phyloP scores from a whole-genome alignment of 2,888 invertebrate species.

The Caenorhabditis sp. region DNA sequence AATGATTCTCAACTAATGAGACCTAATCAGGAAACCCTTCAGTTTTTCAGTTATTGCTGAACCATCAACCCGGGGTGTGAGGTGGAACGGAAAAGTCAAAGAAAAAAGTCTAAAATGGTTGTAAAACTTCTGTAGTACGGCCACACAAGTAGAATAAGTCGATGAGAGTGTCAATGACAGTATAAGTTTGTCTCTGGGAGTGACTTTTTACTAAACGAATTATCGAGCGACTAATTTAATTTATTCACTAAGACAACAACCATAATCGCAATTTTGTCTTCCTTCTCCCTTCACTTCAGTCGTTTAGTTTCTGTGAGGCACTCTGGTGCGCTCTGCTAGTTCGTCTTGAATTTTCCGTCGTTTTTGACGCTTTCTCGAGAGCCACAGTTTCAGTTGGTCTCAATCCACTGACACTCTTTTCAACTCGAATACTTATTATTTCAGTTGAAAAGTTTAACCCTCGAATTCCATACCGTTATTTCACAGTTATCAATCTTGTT shows the following conservation, averaged over 20 bases:
- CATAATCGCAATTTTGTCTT: conserved; percentile 68
- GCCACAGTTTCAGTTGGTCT: not conserved
- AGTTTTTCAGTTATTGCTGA: not conserved
- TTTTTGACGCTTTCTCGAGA: not conserved
- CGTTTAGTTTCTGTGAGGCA: conserved; percentile 49
- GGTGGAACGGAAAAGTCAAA: too few relatives aligned
- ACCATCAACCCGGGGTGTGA: too few relatives aligned
- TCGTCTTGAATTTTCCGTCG: not conserved
- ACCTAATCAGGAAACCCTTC: not conserved
- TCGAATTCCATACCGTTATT: too few relatives aligned
- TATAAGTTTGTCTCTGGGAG: conserved; percentile 52
- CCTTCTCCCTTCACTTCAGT: conserved; percentile 51
- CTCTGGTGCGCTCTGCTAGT: conserved; percentile 19
- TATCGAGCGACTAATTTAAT: conserved; percentile 71
- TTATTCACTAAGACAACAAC: conserved; percentile 72
- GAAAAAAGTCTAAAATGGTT: too few relatives aligned
- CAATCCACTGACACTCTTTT: too few relatives aligned
- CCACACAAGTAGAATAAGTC: conserved; percentile 9
- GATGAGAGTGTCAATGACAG: conserved; percentile 59
- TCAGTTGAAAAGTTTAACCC: too few relatives aligned
- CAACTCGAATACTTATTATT: too few relatives aligned
- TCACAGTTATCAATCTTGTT: not conserved
- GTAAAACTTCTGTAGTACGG: not conserved
- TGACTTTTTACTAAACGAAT: conserved; percentile 67
- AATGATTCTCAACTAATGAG: not conserved